phyloP scores from a whole-genome alignment of 2,888 invertebrate genomes.

The Mythimna ferrago region DNA sequence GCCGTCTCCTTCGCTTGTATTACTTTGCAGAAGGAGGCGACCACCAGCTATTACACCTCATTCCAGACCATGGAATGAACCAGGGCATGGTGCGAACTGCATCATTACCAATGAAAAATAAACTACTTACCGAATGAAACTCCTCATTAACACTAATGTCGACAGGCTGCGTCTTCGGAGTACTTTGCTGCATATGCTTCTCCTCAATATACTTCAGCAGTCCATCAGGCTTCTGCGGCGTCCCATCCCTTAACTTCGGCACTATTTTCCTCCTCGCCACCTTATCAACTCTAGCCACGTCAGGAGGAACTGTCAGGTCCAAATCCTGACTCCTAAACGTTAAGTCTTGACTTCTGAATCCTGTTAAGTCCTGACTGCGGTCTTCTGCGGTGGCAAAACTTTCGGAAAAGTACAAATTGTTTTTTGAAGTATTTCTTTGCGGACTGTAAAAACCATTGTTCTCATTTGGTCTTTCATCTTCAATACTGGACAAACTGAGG shows the following conservation, averaged over 20 bases:
- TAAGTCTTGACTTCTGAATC: slow-evolving; percentile 67
- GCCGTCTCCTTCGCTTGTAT: no score
- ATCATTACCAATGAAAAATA: no score
- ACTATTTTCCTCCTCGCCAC: slow-evolving; percentile 74
- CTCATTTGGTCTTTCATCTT: slow-evolving; percentile 79
- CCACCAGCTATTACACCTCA: no score
- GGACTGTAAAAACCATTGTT: slow-evolving; percentile 82
- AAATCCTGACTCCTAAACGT: slow-evolving; percentile 57
- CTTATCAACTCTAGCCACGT: slow-evolving; percentile 76
- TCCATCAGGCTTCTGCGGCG: slow-evolving; percentile 70
- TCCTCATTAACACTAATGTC: slow-evolving; percentile 73
- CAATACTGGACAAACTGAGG: slow-evolving; percentile 84
- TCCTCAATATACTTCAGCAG: slow-evolving; percentile 69
- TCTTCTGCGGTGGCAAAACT: slow-evolving; percentile 80
- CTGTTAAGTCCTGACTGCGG: slow-evolving; percentile 68
- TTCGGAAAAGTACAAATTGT: slow-evolving; percentile 85
- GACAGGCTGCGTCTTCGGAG: slow-evolving; percentile 70
- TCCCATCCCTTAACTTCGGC: slow-evolving; percentile 70
- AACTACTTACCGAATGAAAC: slow-evolving; percentile 72
- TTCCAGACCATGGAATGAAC: no score
- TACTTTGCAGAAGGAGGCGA: no score
- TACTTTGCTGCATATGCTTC: slow-evolving; percentile 75
- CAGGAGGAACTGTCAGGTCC: slow-evolving; percentile 74
- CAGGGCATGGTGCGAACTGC: no score
- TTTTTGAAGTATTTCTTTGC: slow-evolving; percentile 86